A percentile compares a stretch with the other conserved stretches of the same genome.
Evolutionary conservation across 2,888 invertebrate genomes (phyloP).

Genomic region (Euproctis similis): DNA sequence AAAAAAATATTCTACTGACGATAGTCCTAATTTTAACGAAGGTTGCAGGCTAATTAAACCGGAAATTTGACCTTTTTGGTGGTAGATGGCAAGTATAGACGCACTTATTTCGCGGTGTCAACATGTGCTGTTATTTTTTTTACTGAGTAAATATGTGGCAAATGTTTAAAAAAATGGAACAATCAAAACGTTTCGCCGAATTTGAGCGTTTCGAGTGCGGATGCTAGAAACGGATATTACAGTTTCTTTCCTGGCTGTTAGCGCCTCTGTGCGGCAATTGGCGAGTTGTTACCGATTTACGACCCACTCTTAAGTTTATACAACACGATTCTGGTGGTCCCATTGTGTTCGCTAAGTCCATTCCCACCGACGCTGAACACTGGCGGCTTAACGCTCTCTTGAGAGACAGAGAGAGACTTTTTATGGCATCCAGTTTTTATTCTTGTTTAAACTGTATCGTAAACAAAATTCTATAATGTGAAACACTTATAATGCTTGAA

Average conservation of each 20-base stretch:
- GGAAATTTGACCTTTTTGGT: too few relatives aligned
- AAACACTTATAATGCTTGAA: conserved; percentile 35
- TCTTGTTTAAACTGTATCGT: conserved; percentile 46
- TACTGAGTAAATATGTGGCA: neutral
- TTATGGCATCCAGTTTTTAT: conserved; percentile 51
- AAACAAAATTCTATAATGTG: conserved; percentile 32
- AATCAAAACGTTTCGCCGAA: conserved; percentile 19
- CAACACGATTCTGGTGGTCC: conserved; percentile 70
- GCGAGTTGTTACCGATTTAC: conserved; percentile 69
- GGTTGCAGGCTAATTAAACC: too few relatives aligned
- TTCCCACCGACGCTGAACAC: conserved; percentile 32
- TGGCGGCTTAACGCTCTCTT: conserved; percentile 42
- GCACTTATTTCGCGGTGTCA: too few relatives aligned
- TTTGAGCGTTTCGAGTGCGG: conserved; percentile 62
- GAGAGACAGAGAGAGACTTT: conserved; percentile 50
- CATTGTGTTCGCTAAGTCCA: conserved; percentile 60
- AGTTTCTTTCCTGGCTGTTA: conserved; percentile 55
- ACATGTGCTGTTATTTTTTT: too few relatives aligned
- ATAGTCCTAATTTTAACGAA: too few relatives aligned
- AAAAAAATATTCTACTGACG: too few relatives aligned
- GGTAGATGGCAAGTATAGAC: too few relatives aligned
- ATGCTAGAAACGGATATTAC: conserved; percentile 68
- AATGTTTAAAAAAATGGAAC: too few relatives aligned
- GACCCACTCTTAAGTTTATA: conserved; percentile 68
- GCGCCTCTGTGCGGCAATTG: conserved; percentile 72